phyloP scores from a whole-genome alignment of 2,113 vertebrate genomes.

The Malaclemys terrapin region DNA sequence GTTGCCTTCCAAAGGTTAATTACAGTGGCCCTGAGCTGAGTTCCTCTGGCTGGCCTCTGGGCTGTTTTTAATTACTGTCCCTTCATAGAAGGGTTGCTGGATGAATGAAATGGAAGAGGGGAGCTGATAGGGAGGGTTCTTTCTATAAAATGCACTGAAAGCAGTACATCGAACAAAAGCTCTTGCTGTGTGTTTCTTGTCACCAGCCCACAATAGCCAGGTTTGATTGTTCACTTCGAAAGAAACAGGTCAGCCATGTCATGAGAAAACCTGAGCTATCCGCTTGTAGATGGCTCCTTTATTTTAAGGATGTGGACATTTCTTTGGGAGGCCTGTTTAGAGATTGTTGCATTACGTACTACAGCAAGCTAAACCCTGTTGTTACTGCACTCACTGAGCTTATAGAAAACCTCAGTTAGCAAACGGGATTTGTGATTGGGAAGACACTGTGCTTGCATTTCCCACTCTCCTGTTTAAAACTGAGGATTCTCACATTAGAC shows the following conservation, averaged over 20 bases:
- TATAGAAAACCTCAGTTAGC: background rate
- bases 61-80: slow-evolving; percentile 77
- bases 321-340: too few relatives aligned
- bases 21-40: slow-evolving; percentile 26
- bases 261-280: slow-evolving; percentile 35
- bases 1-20: slow-evolving; percentile 79
- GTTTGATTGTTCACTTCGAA: slow-evolving; percentile 68
- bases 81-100: background rate
- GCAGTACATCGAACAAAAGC: slow-evolving; percentile 58
- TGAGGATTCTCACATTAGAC: background rate
- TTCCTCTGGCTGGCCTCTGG: slow-evolving; percentile 55
- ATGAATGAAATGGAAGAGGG: slow-evolving; percentile 48
- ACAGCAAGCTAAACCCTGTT: background rate
- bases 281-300: slow-evolving; percentile 13
- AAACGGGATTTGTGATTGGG: background rate
- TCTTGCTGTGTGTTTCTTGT: slow-evolving; percentile 67
- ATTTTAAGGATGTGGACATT: background rate
- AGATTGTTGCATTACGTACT: background rate
- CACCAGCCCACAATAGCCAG: slow-evolving; percentile 47
- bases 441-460: background rate
- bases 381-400: fast-evolving
- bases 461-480: background rate
- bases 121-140: slow-evolving; percentile 24
- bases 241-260: slow-evolving; percentile 30
- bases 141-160: slow-evolving; percentile 36